Conservation (phyloP, 2,888 invertebrate genomes). For the Calliphora vomitoria region DNA sequence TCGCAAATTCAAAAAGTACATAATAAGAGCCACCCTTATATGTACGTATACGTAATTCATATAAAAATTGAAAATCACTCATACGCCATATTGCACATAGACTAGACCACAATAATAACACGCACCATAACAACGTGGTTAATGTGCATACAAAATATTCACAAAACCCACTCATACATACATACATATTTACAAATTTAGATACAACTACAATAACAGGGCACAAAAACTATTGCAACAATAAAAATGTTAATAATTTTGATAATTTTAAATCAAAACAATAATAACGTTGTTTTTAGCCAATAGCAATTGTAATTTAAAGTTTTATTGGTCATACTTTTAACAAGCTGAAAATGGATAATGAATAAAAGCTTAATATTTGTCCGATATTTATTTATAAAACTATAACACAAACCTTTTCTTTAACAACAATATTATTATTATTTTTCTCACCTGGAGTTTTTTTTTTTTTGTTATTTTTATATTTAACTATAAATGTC, state of each 20-base stretch:
- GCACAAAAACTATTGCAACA: background rate
- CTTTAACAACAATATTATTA: no score
- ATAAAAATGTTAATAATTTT: conserved; percentile 38
- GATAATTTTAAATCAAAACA: conserved; percentile 46
- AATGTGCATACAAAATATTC: conserved; percentile 42
- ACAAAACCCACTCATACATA: conserved; percentile 11
- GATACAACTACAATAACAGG: background rate
- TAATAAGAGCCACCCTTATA: no score
- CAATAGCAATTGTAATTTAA: conserved; percentile 26
- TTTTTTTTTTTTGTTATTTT: no score
- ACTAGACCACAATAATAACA: conserved; percentile 63
- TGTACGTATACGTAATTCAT: no score
- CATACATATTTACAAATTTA: background rate
- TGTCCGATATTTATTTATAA: no score
- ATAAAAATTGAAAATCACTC: conserved; percentile 60
- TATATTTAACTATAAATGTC: background rate
- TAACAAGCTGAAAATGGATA: conserved; percentile 24
- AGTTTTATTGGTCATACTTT: conserved; percentile 9
- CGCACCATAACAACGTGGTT: conserved; percentile 65
- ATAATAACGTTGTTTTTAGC: background rate
- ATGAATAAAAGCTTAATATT: background rate
- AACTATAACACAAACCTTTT: no score
- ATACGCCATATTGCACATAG: conserved; percentile 63
- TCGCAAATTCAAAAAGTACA: no score
- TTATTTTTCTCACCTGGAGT: no score